Conservation (phyloP, 2,113 vertebrate species). For the Pholis gunnellus region DNA sequence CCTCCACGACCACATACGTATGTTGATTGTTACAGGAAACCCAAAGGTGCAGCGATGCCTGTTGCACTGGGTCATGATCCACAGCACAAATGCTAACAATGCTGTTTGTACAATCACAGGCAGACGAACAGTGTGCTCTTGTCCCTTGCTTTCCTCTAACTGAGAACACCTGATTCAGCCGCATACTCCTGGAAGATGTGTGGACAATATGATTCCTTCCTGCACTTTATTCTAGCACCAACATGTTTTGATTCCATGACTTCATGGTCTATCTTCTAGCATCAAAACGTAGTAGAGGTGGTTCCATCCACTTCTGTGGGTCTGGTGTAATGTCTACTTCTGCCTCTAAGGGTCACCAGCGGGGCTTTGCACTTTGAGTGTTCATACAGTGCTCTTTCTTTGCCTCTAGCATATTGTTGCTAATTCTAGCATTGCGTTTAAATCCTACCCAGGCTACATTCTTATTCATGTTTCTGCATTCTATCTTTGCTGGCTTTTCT, state of each 20-base stretch:
- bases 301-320: not conserved
- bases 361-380: not conserved
- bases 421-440: not conserved
- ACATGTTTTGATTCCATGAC: not conserved
- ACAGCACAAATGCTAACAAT: not conserved
- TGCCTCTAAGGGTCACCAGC: constrained; percentile 9
- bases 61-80: not conserved
- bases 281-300: not conserved
- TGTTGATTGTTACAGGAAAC: not conserved
- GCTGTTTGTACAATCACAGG: not conserved
- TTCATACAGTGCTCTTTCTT: not conserved
- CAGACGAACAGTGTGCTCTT: not conserved
- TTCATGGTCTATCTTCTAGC: no score
- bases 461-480: not conserved
- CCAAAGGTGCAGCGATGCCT: not conserved
- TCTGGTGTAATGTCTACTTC: not conserved
- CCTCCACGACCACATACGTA: not conserved
- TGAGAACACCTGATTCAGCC: not conserved
- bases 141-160: not conserved
- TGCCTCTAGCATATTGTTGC: not conserved
- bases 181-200: not conserved
- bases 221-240: not conserved
- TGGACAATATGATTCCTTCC: not conserved
- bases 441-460: not conserved
- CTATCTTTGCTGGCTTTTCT: not conserved